phyloP scores from a whole-genome alignment of 2,888 invertebrate genomes.

The Synergus umbraculus region DNA sequence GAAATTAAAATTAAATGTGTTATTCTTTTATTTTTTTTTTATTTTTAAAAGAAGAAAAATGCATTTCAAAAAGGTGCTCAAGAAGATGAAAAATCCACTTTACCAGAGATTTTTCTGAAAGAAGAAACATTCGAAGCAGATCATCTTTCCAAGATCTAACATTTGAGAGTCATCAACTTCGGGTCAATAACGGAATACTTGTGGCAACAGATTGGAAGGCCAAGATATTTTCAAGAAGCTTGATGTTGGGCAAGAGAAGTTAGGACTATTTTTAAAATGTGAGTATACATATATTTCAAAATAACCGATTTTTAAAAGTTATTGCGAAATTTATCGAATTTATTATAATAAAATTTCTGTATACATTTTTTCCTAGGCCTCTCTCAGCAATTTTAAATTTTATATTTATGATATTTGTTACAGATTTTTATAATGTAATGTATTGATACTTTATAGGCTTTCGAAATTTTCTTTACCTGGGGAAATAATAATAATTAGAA shows the following conservation, averaged over 20 bases:
- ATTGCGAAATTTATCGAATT: background rate
- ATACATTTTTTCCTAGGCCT: too few species aligned
- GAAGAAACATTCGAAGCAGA: background rate
- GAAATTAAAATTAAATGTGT: background rate
- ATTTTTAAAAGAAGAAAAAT: background rate
- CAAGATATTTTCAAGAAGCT: background rate
- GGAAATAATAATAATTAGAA: too few species aligned
- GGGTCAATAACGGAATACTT: background rate
- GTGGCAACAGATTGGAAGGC: background rate
- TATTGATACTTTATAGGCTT: too few species aligned
- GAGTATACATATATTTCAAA: background rate
- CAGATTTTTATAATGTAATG: too few species aligned
- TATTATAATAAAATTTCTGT: background rate
- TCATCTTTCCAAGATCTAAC: background rate
- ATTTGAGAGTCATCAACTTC: constrained; percentile 26
- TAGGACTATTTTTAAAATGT: background rate
- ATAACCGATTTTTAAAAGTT: background rate
- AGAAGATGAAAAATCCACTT: background rate
- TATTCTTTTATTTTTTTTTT: background rate
- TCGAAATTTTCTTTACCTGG: too few species aligned
- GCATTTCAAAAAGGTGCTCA: background rate
- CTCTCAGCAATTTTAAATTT: background rate
- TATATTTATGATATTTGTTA: background rate
- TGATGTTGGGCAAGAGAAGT: background rate
- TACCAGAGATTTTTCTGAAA: background rate